These are phyloP conservation scores for Himalopsyche phryganea DNA, from an alignment of 1,140 invertebrate species.

Conservation along the genomic window DNA sequence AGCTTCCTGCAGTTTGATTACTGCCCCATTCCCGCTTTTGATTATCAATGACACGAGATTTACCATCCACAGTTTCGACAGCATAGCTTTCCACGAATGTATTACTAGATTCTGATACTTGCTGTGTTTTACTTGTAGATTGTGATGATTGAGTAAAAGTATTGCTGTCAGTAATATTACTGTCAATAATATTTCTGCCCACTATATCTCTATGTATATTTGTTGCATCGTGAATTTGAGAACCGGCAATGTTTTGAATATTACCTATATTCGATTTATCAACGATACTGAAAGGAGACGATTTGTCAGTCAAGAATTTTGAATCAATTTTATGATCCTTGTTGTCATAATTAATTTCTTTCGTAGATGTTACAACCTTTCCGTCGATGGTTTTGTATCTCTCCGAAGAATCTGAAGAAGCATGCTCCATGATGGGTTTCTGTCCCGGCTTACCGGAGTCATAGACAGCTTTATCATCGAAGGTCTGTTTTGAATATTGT, in stretches of 20 bases:
- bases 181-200: neutral
- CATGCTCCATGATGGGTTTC: slow-evolving; percentile 25
- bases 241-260: no score
- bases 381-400: slow-evolving; percentile 23
- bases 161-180: neutral
- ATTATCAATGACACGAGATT: slow-evolving; percentile 42
- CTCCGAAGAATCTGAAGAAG: slow-evolving; percentile 32
- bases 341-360: slow-evolving; percentile 22
- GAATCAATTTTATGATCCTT: neutral
- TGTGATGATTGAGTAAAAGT: slow-evolving; percentile 9
- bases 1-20: slow-evolving; percentile 42
- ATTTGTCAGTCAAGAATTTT: neutral
- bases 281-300: neutral
- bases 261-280: no score
- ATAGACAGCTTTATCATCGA: slow-evolving; percentile 52
- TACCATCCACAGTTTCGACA: slow-evolving; percentile 44
- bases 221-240: neutral
- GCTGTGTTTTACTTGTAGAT: slow-evolving; percentile 22
- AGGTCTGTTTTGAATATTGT: slow-evolving; percentile 49
- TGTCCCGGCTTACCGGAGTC: slow-evolving; percentile 53
- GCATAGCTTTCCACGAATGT: slow-evolving; percentile 38
- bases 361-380: slow-evolving; percentile 26
- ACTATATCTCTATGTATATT: neutral
- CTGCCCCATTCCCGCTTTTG: slow-evolving; percentile 42
- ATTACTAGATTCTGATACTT: slow-evolving; percentile 10